These are phyloP conservation scores for Sepioteuthis lessoniana DNA, from an alignment of 2,888 invertebrate species.

Conservation along the genomic window DNA sequence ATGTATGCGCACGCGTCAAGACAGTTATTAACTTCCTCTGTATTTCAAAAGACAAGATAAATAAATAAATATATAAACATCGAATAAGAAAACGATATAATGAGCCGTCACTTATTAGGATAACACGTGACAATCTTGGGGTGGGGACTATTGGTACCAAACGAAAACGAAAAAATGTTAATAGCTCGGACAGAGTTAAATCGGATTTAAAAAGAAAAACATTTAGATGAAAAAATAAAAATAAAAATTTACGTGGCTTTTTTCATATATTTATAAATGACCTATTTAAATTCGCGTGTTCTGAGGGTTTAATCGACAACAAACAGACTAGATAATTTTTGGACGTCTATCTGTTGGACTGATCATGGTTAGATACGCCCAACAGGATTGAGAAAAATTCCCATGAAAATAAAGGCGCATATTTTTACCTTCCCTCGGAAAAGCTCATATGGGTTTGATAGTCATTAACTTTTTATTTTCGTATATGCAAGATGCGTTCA, in stretches of 20 bases:
- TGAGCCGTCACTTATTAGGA: neutral
- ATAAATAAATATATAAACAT: neutral
- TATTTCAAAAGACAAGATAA: neutral
- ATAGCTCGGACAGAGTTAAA: neutral
- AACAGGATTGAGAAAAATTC: no score
- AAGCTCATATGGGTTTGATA: no score
- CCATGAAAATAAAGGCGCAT: no score
- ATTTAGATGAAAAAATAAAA: neutral
- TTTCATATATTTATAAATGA: neutral
- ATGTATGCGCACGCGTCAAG: neutral
- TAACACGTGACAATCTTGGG: neutral
- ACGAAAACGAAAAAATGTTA: neutral
- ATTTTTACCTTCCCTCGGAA: no score
- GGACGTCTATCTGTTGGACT: no score
- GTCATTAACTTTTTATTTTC: no score
- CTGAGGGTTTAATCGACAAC: no score
- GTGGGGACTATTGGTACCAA: neutral
- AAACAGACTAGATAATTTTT: no score
- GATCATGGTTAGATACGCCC: no score
- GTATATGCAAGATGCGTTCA: no score
- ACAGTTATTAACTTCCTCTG: neutral
- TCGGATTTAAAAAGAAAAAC: neutral
- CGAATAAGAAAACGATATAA: neutral
- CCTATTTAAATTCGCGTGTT: no score
- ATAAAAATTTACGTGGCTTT: no score